A percentile compares a stretch with the other conserved stretches of the same genome.
Conservation (phyloP, 2,797 vertebrate species). For the Chromis chromis region DNA sequence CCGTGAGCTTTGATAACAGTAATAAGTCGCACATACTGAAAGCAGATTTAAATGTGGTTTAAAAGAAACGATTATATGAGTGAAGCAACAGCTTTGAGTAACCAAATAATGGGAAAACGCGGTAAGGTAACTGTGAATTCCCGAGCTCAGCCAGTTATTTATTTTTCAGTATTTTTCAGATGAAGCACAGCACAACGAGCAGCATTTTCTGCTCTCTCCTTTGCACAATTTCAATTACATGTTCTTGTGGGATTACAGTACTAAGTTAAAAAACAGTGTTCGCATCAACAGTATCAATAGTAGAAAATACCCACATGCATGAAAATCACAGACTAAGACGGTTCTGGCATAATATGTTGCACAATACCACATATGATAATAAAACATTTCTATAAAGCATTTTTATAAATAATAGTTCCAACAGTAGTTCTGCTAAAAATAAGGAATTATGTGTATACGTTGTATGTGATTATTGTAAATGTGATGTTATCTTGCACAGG, state of each 20-base stretch:
- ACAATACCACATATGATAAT: neutral
- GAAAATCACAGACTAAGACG: neutral
- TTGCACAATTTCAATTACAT: neutral
- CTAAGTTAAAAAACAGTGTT: no score
- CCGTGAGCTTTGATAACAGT: neutral
- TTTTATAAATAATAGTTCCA: slow-evolving; percentile 8
- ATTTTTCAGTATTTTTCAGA: slow-evolving; percentile 39
- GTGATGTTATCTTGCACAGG: slow-evolving; percentile 9
- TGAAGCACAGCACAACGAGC: neutral
- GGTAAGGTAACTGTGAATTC: slow-evolving; percentile 18
- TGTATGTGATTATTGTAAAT: slow-evolving; percentile 28
- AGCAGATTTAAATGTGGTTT: slow-evolving; percentile 1
- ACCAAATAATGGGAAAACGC: slow-evolving; percentile 2
- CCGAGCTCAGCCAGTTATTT: slow-evolving; percentile 18
- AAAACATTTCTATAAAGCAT: neutral
- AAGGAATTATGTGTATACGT: neutral
- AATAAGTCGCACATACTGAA: neutral
- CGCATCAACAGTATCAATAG: no score
- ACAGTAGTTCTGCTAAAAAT: slow-evolving; percentile 2
- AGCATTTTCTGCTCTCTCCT: slow-evolving; percentile 4
- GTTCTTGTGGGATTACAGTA: neutral
- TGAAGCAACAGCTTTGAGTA: slow-evolving; percentile 34
- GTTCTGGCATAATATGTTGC: neutral
- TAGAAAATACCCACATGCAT: neutral
- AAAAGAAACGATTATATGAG: slow-evolving; percentile 17